Evolutionary conservation across 2,113 vertebrate species (phyloP), one percentile per base, ranked within the genome.

Genomic region (Illadopsis cleaveri): DNA sequence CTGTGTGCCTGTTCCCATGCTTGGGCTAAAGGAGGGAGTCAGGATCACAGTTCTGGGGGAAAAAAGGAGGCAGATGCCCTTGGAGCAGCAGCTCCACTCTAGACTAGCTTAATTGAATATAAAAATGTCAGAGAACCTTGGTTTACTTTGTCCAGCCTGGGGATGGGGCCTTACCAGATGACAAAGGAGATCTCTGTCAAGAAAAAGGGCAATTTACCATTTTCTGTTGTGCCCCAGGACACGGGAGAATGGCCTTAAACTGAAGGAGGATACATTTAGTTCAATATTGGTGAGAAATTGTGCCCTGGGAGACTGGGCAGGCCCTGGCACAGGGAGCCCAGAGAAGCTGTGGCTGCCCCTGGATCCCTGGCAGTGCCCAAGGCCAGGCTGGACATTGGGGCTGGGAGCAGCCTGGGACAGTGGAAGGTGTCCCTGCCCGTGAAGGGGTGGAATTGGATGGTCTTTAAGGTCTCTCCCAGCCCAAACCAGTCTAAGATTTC

Each of bases 381-480:
- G 61, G n/a, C n/a, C 53, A 82, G 78, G 78, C 0, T 68, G 50
- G 76, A 57, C 6, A n/a, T n/a, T n/a, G 12, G 58, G 42, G 17
- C 21, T 69, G 0, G 86, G 45, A 82, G 24, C 28, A 13, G 0
- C 24, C 60, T 68, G 86, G 69, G 24, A 21, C 1, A 7, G 38
- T 40, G 78, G 25, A 0, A 82, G n/a, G 17, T 12, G 54, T 35
- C 62, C n/a, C 70, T 68, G 47, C 38, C 54, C n/a, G 6, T 24
- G 38, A 25, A 42, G n/a, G 30, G 9, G 7, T 31, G 54, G n/a
- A 0, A 69, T 0, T 0, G 8, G 40, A 2, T 62, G 62, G 0
- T 10, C 3, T 37, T 82, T 47, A 23, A 61, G n/a, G 23, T 33
- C 33, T 6, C 12, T 81, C 3, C 14, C 40, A 54, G 4, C 30